These are phyloP conservation scores for Oryzias dopingdopingensis DNA, from an alignment of 2,797 vertebrate genomes.

Conservation along the genomic window DNA sequence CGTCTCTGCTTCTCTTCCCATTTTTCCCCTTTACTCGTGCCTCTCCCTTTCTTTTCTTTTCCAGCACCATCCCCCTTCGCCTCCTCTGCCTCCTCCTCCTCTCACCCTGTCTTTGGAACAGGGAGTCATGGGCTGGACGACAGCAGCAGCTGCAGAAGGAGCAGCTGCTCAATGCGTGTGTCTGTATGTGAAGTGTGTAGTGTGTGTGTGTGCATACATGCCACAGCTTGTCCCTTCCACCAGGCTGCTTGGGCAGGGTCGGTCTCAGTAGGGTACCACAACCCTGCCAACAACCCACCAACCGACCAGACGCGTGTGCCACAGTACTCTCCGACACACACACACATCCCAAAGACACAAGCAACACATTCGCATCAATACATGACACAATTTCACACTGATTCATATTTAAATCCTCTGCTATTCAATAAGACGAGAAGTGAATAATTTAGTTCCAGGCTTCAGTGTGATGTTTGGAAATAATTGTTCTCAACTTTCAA, in stretches of 20 bases:
- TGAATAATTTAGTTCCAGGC: slow-evolving; percentile 60
- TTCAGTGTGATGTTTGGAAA: slow-evolving; percentile 62
- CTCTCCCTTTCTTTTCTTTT: slow-evolving; percentile 27
- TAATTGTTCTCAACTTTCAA: slow-evolving; percentile 50
- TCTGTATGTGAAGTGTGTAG: slow-evolving; percentile 31
- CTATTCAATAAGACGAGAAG: slow-evolving; percentile 45
- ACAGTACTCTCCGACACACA: slow-evolving; percentile 34
- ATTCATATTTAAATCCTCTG: slow-evolving; percentile 69
- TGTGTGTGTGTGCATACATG: slow-evolving; percentile 53
- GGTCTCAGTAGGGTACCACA: slow-evolving; percentile 77
- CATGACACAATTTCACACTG: slow-evolving; percentile 58
- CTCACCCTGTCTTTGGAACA: slow-evolving; percentile 47
- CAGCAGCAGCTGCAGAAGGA: slow-evolving; percentile 76
- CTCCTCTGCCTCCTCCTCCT: slow-evolving; percentile 12
- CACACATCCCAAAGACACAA: slow-evolving; percentile 38
- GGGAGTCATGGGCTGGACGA: slow-evolving; percentile 66
- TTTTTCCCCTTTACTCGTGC: slow-evolving; percentile 30
- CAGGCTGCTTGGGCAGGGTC: slow-evolving; percentile 73
- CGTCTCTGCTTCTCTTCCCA: slow-evolving; percentile 32
- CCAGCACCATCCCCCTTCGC: slow-evolving; percentile 9
- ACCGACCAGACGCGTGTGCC: slow-evolving; percentile 53
- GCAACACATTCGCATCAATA: slow-evolving; percentile 44
- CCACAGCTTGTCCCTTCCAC: slow-evolving; percentile 74
- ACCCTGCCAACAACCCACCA: slow-evolving; percentile 71
- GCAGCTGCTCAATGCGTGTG: slow-evolving; percentile 70